Conservation (phyloP, 2,888 invertebrate species). For the Cantharis flavilabris region DNA sequence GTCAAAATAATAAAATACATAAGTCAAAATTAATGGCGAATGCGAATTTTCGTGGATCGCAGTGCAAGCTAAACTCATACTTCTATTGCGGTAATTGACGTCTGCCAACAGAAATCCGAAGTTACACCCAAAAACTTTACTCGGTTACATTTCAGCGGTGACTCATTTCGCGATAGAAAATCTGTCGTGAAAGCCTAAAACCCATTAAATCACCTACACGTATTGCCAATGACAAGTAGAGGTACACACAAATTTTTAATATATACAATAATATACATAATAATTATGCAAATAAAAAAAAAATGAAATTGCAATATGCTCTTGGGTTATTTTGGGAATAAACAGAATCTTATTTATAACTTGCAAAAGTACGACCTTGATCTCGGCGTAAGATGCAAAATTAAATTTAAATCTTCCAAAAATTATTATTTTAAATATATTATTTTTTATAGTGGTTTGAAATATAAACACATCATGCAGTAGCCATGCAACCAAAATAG, state of each 20-base stretch:
- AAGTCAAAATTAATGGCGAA: background rate
- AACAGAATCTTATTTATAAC: slow-evolving; percentile 7
- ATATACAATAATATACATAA: background rate
- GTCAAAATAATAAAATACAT: background rate
- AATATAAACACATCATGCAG: background rate
- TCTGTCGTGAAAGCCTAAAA: background rate
- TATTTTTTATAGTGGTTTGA: background rate
- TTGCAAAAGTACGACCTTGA: background rate
- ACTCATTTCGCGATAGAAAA: background rate
- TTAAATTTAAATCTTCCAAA: background rate
- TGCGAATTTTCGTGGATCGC: background rate
- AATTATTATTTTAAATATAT: background rate
- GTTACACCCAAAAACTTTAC: background rate
- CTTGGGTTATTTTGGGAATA: slow-evolving; percentile 14
- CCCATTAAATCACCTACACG: background rate
- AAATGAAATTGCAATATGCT: background rate
- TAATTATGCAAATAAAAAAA: background rate
- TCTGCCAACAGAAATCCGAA: background rate
- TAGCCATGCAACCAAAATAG: background rate
- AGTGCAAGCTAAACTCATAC: background rate
- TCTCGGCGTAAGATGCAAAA: background rate
- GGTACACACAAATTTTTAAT: background rate
- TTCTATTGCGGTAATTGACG: background rate
- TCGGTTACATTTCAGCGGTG: background rate
- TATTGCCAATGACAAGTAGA: background rate